Evolutionary conservation across 2,888 invertebrate genomes (phyloP).

Genomic region (Tortricodes alternella): DNA sequence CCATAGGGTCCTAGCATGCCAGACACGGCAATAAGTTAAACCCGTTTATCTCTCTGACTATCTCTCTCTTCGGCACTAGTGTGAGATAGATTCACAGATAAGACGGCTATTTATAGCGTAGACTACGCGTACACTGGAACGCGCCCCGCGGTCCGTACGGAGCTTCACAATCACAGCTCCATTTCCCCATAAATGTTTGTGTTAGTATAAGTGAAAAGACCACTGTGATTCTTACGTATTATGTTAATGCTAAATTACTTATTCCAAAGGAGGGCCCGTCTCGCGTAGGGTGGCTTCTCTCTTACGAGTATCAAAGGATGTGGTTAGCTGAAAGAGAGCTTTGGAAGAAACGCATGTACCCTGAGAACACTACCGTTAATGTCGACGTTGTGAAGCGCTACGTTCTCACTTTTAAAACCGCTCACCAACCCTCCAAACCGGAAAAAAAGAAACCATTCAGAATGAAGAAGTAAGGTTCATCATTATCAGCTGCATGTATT

Average conservation of each 20-base stretch:
- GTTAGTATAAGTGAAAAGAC: too few relatives aligned
- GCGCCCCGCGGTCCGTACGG: too few relatives aligned
- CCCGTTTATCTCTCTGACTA: too few relatives aligned
- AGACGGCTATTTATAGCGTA: too few relatives aligned
- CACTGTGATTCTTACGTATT: neutral
- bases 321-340: conserved; percentile 81
- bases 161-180: too few relatives aligned
- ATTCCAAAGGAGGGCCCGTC: conserved; percentile 62
- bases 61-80: too few relatives aligned
- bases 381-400: conserved; percentile 74
- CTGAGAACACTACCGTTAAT: conserved; percentile 68
- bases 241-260: neutral
- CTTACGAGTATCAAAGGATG: conserved; percentile 82
- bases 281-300: conserved; percentile 74
- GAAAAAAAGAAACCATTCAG: conserved; percentile 75
- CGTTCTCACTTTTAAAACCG: conserved; percentile 70
- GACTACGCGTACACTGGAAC: too few relatives aligned
- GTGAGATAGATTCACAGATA: too few relatives aligned
- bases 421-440: conserved; percentile 67
- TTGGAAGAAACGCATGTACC: conserved; percentile 81
- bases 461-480: conserved; percentile 68
- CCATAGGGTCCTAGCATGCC: too few relatives aligned
- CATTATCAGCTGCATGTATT: neutral
- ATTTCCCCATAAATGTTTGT: too few relatives aligned
- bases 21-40: too few relatives aligned